Conservation (phyloP, 1,140 invertebrate species). For the Papilio xuthus region DNA sequence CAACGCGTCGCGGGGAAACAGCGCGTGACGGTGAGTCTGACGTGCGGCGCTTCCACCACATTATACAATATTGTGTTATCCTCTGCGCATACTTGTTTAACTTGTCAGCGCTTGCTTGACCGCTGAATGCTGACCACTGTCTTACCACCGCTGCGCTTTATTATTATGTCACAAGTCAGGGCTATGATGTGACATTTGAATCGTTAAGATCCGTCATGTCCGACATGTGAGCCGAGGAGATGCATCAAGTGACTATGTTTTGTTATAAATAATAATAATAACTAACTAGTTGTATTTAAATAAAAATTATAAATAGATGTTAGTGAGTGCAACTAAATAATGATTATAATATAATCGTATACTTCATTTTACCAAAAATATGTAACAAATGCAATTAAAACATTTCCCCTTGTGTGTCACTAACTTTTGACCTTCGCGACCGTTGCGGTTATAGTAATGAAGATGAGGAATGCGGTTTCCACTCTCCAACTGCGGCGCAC, state of each 20-base stretch:
- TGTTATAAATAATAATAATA: too few relatives aligned
- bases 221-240: neutral
- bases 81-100: neutral
- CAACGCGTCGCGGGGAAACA: slow-evolving; percentile 13
- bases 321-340: too few relatives aligned
- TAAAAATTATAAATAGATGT: too few relatives aligned
- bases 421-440: neutral
- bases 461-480: neutral
- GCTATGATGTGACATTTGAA: neutral
- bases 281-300: too few relatives aligned
- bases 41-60: neutral
- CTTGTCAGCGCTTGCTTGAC: neutral
- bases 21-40: neutral
- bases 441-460: neutral
- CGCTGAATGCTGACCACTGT: neutral
- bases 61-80: neutral
- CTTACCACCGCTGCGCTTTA: neutral
- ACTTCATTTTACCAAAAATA: too few relatives aligned
- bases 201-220: neutral
- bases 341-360: too few relatives aligned
- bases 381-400: too few relatives aligned
- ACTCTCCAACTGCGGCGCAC: neutral
- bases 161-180: neutral
- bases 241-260: too few relatives aligned
- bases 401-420: too few relatives aligned